Base-by-base conservation (phyloP, 2,797 vertebrate genomes). In the Trachurus trachurus region DNA sequence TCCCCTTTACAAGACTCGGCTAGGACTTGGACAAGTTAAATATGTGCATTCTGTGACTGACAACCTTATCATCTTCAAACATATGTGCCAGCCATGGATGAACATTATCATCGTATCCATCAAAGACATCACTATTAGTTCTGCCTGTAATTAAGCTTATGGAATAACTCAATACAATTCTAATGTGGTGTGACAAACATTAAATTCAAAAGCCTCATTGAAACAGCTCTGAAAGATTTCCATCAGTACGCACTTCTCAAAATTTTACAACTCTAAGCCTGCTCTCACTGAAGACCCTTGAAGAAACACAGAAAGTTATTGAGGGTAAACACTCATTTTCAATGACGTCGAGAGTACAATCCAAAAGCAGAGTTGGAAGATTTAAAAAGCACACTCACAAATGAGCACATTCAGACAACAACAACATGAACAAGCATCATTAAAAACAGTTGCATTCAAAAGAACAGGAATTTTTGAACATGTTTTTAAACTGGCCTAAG, bases 91-190 rank as follows among this genome's bases (percentile, higher is more conserved):
- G 3, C 47, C 39, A 50, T 22, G n/a, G 15, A 17, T 47, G 31
- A 68, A 37, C 44, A n/a, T 65, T 16, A 50, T 50, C 44, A 29
- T 19, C 16, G 47, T 64, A 58, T 75, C 42, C 62, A 67, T 65
- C 54, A 21, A 54, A n/a, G 26, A 44, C 53, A 57, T 61, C 0
- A 29, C 39, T 31, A 37, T 40, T 56, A 9, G 34, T 50, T 44
- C 64, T 21, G 9, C 64, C 13, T 9, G 0, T 64, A 37, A 60
- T 64, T 45, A 59, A 52, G n/a, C n/a, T 3, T 22, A 11, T 21
- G 10, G 49, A 52, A 22, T 21, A 52, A 26, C 9, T 3, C 17
- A 15, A 34, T 37, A 58, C 10, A 65, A 21, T 26, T n/a, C 31
- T 65, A 4, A 50, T 21, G n/a, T 50, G 11, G 21, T 11, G 19